Base-by-base conservation (phyloP, 2,113 vertebrate genomes). In the Forbesichthys agassizii region DNA sequence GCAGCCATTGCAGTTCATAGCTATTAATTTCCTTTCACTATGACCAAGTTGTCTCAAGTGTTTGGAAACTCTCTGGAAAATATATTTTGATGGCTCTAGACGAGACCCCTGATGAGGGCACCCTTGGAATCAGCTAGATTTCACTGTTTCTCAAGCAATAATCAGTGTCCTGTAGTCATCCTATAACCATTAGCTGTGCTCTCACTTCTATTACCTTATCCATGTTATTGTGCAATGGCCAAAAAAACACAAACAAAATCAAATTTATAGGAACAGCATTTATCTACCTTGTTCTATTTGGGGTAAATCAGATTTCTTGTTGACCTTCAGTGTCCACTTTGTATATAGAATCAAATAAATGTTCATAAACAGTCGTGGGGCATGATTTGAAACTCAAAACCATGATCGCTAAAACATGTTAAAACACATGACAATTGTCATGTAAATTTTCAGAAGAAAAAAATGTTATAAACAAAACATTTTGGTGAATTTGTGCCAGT, bases 11-110 rank as follows among this genome's bases (percentile, higher is more conserved):
- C 13, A 5, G 48, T 3, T 58, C 48, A 18, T 65, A 53, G 12
- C 1, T 33, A 65, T 65, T 53, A 49, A 3, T 53, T 33, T 65
- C 10, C n/a, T 61, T 48, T 57, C 14, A 48, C 49, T 67, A 13
- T 52, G 59, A 61, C 59, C 59, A 7, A 47, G 59, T 61, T 47
- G 59, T 47, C 36, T 61, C 59, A 16, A 61, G 59, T 61, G 36
- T 42, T 42, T 33, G 58, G 58, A 13, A 14, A 14, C 58, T 60
- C 58, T n/a, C 1, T 9, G 36, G 59, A 61, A 36, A 61, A 46
- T 4, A 46, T 5, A 46, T 33, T 33, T 12, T 36, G 12, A n/a
- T 11, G 59, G 8, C 27, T 61, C 9, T n/a, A 36, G 59, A 61
- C 9, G 36, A 9, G 5, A 13, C 14, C 16, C 8, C 33, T 0